Base-by-base conservation (phyloP, 2,888 invertebrate species). In the Apotomis betuletana region DNA sequence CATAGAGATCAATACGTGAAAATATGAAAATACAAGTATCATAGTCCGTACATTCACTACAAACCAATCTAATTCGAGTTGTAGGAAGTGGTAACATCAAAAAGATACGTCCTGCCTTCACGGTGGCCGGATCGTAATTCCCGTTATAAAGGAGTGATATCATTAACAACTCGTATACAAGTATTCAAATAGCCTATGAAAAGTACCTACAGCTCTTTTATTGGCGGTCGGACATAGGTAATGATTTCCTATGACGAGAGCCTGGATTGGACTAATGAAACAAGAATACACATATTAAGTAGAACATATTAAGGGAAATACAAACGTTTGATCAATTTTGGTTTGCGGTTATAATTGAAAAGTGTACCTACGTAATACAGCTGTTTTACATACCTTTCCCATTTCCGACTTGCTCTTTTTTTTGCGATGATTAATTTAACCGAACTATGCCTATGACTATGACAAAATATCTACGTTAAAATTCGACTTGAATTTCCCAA, bases 71-170 rank as follows among this genome's bases (percentile, higher is more conserved):
- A 74, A 74, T 79, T 81, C 76, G 79, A 79, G 80, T 78, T 74
- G 78, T 79, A 83, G 91, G 92, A 91, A 91, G 91, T 90, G 91
- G 92, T 90, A 81, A 90, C 85, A 87, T 91, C 91, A 90, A 92
- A 91, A 91, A 90, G 87, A 89, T 85, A 87, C 79, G 80, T 84
- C 83, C 83, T 84, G 84, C 83, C 80, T 84, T 80, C 78, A 77
- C 61, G 81, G 79, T 76, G 76, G 76, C 63, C 80, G 73, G 77
- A 74, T 73, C 78, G 79, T 75, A 63, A 69, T 41, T 13, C 65
- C n/a, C 38, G 64, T 27, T 55, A 61, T 70, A 69, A 67, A 70
- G 60, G 58, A 57, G 13, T 63, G 62, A 70, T 67, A 67, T 51
- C 68, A 65, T 65, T 46, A 64, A 70, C 63, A 13, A 27, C 27